Conservation (phyloP, 2,113 vertebrate species). For the Lampris megalopsis region DNA sequence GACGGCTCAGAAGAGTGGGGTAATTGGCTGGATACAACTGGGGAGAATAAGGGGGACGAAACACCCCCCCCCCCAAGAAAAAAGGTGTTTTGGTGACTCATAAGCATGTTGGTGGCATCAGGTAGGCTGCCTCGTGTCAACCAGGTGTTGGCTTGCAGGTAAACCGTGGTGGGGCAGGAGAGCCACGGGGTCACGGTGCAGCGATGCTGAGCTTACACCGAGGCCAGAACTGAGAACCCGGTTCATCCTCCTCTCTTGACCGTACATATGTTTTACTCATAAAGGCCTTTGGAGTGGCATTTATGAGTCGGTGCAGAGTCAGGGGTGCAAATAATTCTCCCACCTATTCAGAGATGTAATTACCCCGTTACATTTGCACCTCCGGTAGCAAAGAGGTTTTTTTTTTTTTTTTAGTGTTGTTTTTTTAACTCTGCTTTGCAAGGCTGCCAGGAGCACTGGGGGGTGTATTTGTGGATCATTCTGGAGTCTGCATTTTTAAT, state of each 20-base stretch:
- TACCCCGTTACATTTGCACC: neutral
- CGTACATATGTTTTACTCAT: conserved; percentile 13
- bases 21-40: too few species aligned
- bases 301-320: conserved; percentile 26
- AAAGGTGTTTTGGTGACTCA: conserved; percentile 12
- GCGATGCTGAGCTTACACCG: conserved; percentile 5
- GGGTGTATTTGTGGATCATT: neutral
- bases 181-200: neutral
- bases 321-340: conserved; percentile 5
- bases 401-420: too few species aligned
- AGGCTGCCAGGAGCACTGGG: conserved; percentile 7
- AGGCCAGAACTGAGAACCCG: neutral
- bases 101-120: conserved; percentile 51
- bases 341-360: conserved; percentile 35
- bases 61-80: too few species aligned
- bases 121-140: conserved; percentile 39
- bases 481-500: neutral
- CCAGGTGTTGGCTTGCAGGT: conserved; percentile 28
- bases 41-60: too few species aligned
- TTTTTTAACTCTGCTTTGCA: neutral
- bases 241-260: conserved; percentile 14
- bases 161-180: conserved; percentile 11
- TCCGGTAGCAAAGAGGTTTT: too few species aligned
- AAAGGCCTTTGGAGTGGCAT: neutral
- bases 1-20: too few species aligned